Percentiles rank a stretch among this genome's conserved stretches.
phyloP scores from a whole-genome alignment of 2,113 vertebrate species.

The Daboia siamensis region DNA sequence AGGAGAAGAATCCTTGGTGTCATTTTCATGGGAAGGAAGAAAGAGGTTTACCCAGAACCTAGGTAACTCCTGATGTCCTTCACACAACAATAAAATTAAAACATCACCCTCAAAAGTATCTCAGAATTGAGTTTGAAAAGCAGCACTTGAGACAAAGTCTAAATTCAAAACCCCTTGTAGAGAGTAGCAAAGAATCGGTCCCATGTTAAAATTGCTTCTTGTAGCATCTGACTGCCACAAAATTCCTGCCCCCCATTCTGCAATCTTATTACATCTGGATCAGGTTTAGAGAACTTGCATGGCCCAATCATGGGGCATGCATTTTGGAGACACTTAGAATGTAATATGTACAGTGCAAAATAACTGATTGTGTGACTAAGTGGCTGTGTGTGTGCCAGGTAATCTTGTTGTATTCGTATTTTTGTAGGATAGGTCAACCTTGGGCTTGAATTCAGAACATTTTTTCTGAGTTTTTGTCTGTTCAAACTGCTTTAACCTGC shows the following conservation, averaged over 20 bases:
- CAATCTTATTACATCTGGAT: not conserved
- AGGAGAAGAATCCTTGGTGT: not conserved
- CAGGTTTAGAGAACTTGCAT: no score
- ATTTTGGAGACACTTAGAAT: not conserved
- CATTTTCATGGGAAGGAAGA: not conserved
- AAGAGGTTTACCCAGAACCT: not conserved
- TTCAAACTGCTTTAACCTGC: conserved; percentile 13
- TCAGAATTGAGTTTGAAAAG: not conserved
- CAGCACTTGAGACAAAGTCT: not conserved
- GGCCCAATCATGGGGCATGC: not conserved
- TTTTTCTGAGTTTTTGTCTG: conserved; percentile 17
- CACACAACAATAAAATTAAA: not conserved
- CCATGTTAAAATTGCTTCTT: not conserved
- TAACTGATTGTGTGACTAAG: not conserved
- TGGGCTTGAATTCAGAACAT: conserved; percentile 35
- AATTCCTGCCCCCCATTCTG: not conserved
- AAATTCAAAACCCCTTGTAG: not conserved
- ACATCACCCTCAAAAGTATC: not conserved
- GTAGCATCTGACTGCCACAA: not conserved
- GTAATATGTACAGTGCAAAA: not conserved
- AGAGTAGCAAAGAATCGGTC: not conserved
- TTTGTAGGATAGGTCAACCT: not conserved
- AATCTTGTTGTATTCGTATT: not conserved
- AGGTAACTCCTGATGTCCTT: not conserved
- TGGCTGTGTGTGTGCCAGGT: not conserved